A percentile compares a stretch with the other conserved stretches of the same genome.
Conservation (phyloP, 2,797 vertebrate species). For the Heliangelus exortis region DNA sequence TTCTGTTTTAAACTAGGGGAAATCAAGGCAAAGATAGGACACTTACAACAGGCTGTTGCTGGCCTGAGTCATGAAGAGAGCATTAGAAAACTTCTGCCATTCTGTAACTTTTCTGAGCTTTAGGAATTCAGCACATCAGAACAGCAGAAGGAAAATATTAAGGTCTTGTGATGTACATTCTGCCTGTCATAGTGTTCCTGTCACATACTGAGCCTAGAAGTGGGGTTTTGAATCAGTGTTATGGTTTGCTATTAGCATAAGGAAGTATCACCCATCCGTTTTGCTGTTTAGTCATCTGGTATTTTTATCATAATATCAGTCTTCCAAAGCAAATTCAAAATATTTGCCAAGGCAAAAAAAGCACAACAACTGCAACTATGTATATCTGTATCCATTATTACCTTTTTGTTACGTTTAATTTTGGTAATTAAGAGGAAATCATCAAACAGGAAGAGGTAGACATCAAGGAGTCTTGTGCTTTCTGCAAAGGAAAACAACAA, state of each 20-base stretch:
- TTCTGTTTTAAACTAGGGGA: background rate
- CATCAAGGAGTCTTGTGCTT: constrained; percentile 86
- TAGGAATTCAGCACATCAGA: background rate
- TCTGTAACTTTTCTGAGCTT: background rate
- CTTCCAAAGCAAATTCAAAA: background rate
- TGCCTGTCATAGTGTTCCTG: background rate
- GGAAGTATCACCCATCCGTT: background rate
- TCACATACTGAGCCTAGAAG: background rate
- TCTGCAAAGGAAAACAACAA: constrained; percentile 68
- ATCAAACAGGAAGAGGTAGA: constrained; percentile 91
- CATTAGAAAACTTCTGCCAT: background rate
- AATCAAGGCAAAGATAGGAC: background rate
- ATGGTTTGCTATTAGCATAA: background rate
- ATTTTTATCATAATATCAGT: background rate
- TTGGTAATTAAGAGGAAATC: constrained; percentile 93
- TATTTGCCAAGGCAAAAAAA: background rate
- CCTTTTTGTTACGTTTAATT: constrained; percentile 91
- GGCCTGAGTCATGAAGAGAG: background rate
- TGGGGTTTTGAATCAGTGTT: background rate
- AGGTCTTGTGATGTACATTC: background rate
- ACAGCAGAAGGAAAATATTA: background rate
- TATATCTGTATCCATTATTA: constrained; percentile 53
- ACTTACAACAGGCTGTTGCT: background rate
- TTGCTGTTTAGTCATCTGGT: background rate
- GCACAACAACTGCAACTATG: rapidly evolving